Percentiles rank a stretch among this genome's conserved stretches.
These are phyloP conservation scores for Leucophora obtusa DNA, from an alignment of 2,888 invertebrate species.

Conservation along the genomic window DNA sequence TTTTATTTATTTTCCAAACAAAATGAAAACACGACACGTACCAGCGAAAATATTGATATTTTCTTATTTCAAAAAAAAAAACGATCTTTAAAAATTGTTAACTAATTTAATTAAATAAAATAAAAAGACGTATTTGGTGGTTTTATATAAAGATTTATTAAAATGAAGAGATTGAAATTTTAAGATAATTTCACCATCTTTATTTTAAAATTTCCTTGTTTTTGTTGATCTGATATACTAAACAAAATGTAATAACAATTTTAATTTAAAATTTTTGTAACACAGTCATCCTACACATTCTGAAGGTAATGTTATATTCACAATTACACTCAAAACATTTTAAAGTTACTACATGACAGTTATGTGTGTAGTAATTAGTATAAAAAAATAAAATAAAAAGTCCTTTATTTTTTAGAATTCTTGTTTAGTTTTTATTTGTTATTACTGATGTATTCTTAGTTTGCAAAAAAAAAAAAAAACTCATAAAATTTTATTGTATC, in stretches of 20 bases:
- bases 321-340: not conserved
- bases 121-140: slow-evolving; percentile 40
- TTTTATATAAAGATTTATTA: not conserved
- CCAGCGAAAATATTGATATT: not conserved
- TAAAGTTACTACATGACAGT: no score
- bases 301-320: not conserved
- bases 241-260: not conserved
- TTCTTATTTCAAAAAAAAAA: not conserved
- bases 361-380: no score
- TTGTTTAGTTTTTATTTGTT: no score
- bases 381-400: no score
- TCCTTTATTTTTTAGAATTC: no score
- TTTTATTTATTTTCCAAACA: slow-evolving; percentile 1
- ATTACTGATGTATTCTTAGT: no score
- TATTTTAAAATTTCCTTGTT: slow-evolving; percentile 34
- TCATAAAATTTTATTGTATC: no score
- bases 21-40: not conserved
- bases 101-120: slow-evolving; percentile 38
- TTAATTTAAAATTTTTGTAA: not conserved
- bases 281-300: not conserved
- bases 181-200: slow-evolving; percentile 19
- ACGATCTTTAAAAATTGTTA: not conserved
- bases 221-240: not conserved
- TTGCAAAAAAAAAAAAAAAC: no score
- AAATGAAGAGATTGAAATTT: slow-evolving; percentile 36